These are phyloP conservation scores for Cottus gobio DNA, from an alignment of 2,113 vertebrate species.

Conservation along the genomic window DNA sequence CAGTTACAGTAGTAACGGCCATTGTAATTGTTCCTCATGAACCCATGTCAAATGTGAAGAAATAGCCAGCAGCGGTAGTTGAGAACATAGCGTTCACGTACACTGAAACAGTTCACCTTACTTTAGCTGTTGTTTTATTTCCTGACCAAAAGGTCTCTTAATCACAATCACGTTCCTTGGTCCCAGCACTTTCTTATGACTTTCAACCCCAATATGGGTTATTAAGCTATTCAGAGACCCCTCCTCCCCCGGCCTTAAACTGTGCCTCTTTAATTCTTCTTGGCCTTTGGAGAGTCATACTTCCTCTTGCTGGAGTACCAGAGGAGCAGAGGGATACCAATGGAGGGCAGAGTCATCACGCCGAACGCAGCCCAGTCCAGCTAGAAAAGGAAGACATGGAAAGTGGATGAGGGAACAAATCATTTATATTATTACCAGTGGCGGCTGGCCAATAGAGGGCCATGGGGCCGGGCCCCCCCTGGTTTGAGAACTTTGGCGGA, in stretches of 20 bases:
- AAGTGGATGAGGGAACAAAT: neutral
- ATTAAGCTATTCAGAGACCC: slow-evolving; percentile 45
- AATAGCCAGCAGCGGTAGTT: neutral
- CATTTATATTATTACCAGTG: neutral
- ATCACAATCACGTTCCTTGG: slow-evolving; percentile 9
- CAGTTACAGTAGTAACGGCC: neutral
- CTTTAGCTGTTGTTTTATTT: neutral
- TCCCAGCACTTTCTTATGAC: slow-evolving; percentile 20
- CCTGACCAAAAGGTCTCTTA: slow-evolving; percentile 12
- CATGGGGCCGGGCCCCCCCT: no score
- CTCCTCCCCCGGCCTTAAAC: neutral
- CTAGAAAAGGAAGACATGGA: slow-evolving; percentile 60
- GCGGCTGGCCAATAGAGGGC: no score
- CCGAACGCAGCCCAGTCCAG: slow-evolving; percentile 98
- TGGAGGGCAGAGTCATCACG: slow-evolving; percentile 97
- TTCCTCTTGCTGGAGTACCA: slow-evolving; percentile 99
- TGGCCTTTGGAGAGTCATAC: slow-evolving; percentile 92
- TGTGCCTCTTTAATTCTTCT: slow-evolving; percentile 89
- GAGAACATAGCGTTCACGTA: neutral
- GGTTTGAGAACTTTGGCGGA: no score
- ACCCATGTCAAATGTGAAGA: slow-evolving; percentile 13
- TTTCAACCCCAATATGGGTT: slow-evolving; percentile 80
- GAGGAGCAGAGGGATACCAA: slow-evolving; percentile 94
- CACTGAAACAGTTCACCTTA: neutral
- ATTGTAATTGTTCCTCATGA: slow-evolving; percentile 28